Percentiles rank a stretch among this genome's conserved stretches.
Evolutionary conservation across 2,797 vertebrate genomes (phyloP).

Genomic region (Australoheros facetus): DNA sequence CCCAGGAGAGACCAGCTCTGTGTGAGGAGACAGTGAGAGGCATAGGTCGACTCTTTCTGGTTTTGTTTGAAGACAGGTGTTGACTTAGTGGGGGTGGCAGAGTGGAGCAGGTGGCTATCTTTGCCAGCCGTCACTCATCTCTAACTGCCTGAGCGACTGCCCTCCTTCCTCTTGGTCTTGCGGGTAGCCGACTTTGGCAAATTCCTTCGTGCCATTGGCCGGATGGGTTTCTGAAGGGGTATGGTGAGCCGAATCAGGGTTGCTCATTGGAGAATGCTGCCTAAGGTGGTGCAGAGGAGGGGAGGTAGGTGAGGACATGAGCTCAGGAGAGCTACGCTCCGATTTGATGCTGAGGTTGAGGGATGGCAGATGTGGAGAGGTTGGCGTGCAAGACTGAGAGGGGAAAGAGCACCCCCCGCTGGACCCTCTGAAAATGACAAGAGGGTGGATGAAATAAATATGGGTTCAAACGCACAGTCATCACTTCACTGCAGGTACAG

Average conservation of each 20-base stretch:
- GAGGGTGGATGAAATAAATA: slow-evolving; percentile 6
- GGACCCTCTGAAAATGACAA: slow-evolving; percentile 73
- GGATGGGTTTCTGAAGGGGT: slow-evolving; percentile 59
- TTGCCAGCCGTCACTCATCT: slow-evolving; percentile 85
- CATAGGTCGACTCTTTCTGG: slow-evolving; percentile 26
- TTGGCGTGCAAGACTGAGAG: slow-evolving; percentile 73
- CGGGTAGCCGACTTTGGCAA: slow-evolving; percentile 74
- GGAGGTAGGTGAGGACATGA: slow-evolving; percentile 76
- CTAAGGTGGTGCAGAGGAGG: slow-evolving; percentile 74
- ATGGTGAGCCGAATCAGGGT: slow-evolving; percentile 60
- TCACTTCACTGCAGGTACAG: not conserved
- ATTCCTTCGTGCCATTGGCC: slow-evolving; percentile 76
- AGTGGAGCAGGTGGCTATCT: slow-evolving; percentile 79
- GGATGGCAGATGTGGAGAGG: slow-evolving; percentile 71
- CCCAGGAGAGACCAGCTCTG: slow-evolving; percentile 74
- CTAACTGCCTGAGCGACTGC: slow-evolving; percentile 70
- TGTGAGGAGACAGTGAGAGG: slow-evolving; percentile 59
- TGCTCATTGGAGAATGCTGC: slow-evolving; percentile 73
- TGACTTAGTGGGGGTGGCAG: slow-evolving; percentile 25
- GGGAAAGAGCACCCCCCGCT: slow-evolving; percentile 74
- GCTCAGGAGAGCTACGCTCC: slow-evolving; percentile 87
- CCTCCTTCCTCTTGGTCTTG: slow-evolving; percentile 74
- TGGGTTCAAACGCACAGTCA: not conserved
- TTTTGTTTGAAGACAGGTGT: slow-evolving; percentile 25
- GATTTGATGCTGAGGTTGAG: slow-evolving; percentile 90